Evolutionary conservation across 2,113 vertebrate species (phyloP).

Genomic region (Chrysochloris asiatica): DNA sequence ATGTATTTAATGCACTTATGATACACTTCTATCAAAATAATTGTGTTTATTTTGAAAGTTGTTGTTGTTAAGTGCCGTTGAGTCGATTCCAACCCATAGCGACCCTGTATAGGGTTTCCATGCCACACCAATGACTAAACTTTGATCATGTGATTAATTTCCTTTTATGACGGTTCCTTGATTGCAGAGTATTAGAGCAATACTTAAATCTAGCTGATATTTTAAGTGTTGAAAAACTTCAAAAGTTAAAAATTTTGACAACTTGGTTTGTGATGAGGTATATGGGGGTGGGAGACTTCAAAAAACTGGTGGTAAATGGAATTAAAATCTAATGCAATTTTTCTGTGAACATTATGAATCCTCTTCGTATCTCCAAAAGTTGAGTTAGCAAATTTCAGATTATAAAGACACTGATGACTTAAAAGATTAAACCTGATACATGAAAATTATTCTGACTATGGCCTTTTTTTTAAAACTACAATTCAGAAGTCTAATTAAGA

Average conservation of each 20-base stretch:
- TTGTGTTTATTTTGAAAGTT: neutral
- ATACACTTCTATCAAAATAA: slow-evolving; percentile 34
- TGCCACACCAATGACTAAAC: slow-evolving; percentile 20
- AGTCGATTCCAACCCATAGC: too few species aligned
- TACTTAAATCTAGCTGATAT: slow-evolving; percentile 1
- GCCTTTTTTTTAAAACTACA: slow-evolving; percentile 38
- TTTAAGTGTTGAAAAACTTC: slow-evolving; percentile 31
- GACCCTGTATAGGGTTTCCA: too few species aligned
- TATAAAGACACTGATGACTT: neutral
- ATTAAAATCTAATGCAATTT: too few species aligned
- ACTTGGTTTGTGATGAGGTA: neutral
- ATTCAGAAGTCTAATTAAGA: slow-evolving; percentile 21
- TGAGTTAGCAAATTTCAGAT: neutral
- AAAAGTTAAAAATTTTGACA: slow-evolving; percentile 28
- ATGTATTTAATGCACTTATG: neutral
- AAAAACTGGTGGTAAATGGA: too few species aligned
- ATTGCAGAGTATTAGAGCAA: neutral
- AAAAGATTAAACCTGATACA: slow-evolving; percentile 9
- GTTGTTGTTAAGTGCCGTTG: too few species aligned
- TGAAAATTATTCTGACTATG: neutral
- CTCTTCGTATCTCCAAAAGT: neutral
- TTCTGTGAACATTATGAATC: too few species aligned
- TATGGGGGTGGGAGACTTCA: neutral
- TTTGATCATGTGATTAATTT: neutral
- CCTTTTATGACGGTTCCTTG: neutral